Percentiles rank a stretch among this genome's conserved stretches.
These are phyloP conservation scores for Takifugu bimaculatus DNA, from an alignment of 2,113 vertebrate genomes.

Conservation along the genomic window DNA sequence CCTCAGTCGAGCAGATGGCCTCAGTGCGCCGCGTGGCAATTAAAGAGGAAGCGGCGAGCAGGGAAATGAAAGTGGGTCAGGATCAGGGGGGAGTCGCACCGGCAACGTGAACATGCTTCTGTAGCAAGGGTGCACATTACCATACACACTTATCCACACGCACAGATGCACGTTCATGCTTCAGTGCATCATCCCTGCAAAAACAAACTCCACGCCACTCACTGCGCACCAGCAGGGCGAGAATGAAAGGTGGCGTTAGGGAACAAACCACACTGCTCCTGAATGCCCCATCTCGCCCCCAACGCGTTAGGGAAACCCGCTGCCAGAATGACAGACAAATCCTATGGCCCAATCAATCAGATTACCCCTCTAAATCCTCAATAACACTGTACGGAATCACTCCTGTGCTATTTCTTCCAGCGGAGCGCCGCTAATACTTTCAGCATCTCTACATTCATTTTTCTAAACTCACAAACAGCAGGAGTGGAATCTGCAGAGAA, in stretches of 20 bases:
- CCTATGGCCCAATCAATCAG: slow-evolving; percentile 27
- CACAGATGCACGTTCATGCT: slow-evolving; percentile 32
- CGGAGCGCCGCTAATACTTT: slow-evolving; percentile 17
- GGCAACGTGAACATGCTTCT: slow-evolving; percentile 44
- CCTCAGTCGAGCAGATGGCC: slow-evolving; percentile 78
- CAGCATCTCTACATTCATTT: slow-evolving; percentile 4
- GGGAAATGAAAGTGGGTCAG: slow-evolving; percentile 68
- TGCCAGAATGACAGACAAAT: slow-evolving; percentile 33
- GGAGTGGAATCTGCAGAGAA: not conserved
- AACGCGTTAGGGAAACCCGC: slow-evolving; percentile 32
- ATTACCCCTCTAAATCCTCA: slow-evolving; percentile 55
- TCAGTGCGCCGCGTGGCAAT: slow-evolving; percentile 76
- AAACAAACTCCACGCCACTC: slow-evolving; percentile 59
- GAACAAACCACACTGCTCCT: slow-evolving; percentile 8
- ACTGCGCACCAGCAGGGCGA: slow-evolving; percentile 24
- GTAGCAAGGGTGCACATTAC: slow-evolving; percentile 33
- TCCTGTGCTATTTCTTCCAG: slow-evolving; percentile 15
- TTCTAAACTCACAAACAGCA: not conserved
- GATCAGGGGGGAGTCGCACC: slow-evolving; percentile 52
- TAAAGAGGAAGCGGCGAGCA: slow-evolving; percentile 69
- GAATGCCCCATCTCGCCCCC: not conserved
- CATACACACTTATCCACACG: slow-evolving; percentile 11
- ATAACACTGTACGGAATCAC: slow-evolving; percentile 21
- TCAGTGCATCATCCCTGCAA: slow-evolving; percentile 35
- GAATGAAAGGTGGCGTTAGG: slow-evolving; percentile 15